Percentiles rank a stretch among this genome's conserved stretches.
Conservation (phyloP, 2,888 invertebrate species). For the Aphodius sticticus region DNA sequence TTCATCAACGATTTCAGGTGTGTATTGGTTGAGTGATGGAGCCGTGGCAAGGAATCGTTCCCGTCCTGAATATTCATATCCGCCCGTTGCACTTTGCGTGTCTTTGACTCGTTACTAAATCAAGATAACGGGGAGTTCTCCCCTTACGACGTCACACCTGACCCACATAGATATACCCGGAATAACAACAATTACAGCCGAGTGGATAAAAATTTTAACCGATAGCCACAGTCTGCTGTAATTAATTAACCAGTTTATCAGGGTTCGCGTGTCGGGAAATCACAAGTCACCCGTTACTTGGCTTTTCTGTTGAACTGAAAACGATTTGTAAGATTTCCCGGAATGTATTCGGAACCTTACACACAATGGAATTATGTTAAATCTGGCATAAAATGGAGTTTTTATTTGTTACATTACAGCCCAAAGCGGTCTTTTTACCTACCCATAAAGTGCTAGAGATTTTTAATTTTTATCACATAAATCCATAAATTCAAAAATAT, state of each 20-base stretch:
- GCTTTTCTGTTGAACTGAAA: slow-evolving; percentile 4
- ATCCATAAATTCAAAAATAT: no score
- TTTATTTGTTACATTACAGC: background rate
- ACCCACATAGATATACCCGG: background rate
- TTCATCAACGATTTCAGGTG: background rate
- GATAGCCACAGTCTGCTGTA: background rate
- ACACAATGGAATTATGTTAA: background rate
- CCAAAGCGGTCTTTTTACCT: no score
- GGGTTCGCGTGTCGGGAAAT: background rate
- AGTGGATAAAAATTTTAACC: slow-evolving; percentile 4
- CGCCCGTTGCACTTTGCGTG: background rate
- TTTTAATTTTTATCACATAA: no score
- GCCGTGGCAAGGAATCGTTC: slow-evolving; percentile 4
- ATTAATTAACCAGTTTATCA: background rate
- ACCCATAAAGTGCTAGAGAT: no score
- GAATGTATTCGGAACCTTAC: background rate
- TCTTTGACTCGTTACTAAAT: background rate
- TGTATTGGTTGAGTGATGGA: background rate
- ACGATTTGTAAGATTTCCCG: background rate
- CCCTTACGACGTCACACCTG: background rate
- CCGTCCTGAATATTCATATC: background rate
- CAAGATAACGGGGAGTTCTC: background rate
- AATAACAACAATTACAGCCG: background rate
- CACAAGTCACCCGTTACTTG: background rate
- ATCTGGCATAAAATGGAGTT: background rate